These are phyloP conservation scores for Notolepis coatsorum DNA, from an alignment of 2,797 vertebrate genomes.

Conservation along the genomic window DNA sequence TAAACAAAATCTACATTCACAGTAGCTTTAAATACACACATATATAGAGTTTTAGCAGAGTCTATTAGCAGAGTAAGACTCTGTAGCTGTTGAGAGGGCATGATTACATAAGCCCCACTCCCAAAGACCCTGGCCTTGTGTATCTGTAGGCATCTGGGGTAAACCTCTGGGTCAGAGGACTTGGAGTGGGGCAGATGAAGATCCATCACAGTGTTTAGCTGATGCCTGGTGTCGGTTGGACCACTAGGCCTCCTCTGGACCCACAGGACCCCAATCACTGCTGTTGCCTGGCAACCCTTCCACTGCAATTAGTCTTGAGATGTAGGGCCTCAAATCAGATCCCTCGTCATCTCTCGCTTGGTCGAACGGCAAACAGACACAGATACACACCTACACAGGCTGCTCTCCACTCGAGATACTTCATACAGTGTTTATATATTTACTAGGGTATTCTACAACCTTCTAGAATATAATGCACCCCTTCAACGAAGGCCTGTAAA, in stretches of 20 bases:
- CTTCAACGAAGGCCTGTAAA: too few species aligned
- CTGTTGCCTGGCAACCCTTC: constrained; percentile 88
- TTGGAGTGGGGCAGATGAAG: constrained; percentile 56
- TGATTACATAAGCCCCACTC: too few species aligned
- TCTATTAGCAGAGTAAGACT: too few species aligned
- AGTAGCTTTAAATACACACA: too few species aligned
- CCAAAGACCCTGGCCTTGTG: too few species aligned
- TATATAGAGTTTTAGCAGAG: too few species aligned
- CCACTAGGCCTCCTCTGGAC: constrained; percentile 75
- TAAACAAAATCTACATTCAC: too few species aligned
- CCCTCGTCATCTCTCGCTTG: constrained; percentile 67
- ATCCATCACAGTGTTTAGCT: constrained; percentile 65
- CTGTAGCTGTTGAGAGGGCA: too few species aligned
- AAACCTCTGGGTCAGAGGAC: constrained; percentile 49
- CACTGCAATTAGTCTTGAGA: constrained; percentile 81
- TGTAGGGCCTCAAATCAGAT: constrained; percentile 74
- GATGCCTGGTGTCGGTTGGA: constrained; percentile 55
- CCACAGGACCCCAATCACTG: constrained; percentile 71
- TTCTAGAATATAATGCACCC: too few species aligned
- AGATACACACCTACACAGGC: constrained; percentile 73
- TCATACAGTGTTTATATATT: too few species aligned
- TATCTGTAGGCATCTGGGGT: too few species aligned
- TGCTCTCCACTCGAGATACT: constrained; percentile 56
- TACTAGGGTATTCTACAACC: too few species aligned
- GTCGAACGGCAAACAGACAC: constrained; percentile 70